phyloP scores from a whole-genome alignment of 2,113 vertebrate species.

The Uropsilus gracilis region DNA sequence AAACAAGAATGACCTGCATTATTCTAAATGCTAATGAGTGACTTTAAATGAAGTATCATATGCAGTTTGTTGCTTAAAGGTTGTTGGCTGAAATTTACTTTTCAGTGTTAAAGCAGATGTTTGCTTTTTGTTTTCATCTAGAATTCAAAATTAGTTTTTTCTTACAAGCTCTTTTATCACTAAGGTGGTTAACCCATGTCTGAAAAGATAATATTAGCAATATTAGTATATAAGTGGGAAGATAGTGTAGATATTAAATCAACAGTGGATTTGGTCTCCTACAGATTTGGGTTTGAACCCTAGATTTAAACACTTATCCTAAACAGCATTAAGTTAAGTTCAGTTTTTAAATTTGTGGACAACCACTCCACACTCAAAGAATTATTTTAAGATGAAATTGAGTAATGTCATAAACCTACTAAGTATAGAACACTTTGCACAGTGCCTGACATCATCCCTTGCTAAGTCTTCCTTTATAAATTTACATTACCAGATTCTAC shows the following conservation, averaged over 20 bases:
- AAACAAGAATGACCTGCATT: neutral
- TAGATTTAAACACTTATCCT: neutral
- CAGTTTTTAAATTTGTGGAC: neutral
- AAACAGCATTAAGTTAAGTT: neutral
- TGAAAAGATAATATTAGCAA: fast-evolving
- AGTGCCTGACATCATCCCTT: neutral
- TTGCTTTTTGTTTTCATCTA: neutral
- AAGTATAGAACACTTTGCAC: neutral
- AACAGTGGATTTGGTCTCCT: neutral
- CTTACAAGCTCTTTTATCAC: neutral
- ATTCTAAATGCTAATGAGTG: neutral
- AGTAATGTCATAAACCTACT: constrained; percentile 9
- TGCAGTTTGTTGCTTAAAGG: neutral
- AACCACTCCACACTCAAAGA: neutral
- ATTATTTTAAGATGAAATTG: constrained; percentile 10
- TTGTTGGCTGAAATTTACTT: neutral
- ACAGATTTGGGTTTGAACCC: neutral
- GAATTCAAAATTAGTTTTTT: neutral
- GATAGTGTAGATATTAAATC: neutral
- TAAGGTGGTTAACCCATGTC: fast-evolving
- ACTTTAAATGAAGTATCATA: neutral
- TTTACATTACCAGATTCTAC: neutral
- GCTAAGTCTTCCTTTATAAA: neutral
- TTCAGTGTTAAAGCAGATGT: neutral
- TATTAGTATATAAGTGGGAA: neutral